Evolutionary conservation across 1,140 invertebrate genomes (phyloP).

Genomic region (Drosophila melanogaster): Release_6_plus_ISO1_MT NT_033777.3:26489001-26489500

Average conservation of each 20-base stretch:
- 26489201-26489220: slow-evolving; percentile 16
- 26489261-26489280: slow-evolving; percentile 66
- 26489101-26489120: not conserved
- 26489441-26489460: slow-evolving; percentile 81
- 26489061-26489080: not conserved
- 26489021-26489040: too few relatives aligned
- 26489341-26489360: slow-evolving; percentile 4
- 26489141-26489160: slow-evolving; percentile 38
- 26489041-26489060: not conserved
- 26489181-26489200: slow-evolving; percentile 16
- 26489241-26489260: slow-evolving; percentile 31
- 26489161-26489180: slow-evolving; percentile 12
- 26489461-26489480: slow-evolving; percentile 83
- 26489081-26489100: not conserved
- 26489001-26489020: not conserved
- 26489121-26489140: slow-evolving; percentile 13
- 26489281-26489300: slow-evolving; percentile 75
- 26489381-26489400: slow-evolving; percentile 21
- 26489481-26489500: slow-evolving; percentile 70
- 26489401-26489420: slow-evolving; percentile 34
- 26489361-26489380: slow-evolving; percentile 9
- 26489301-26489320: slow-evolving; percentile 71
- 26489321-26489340: slow-evolving; percentile 58
- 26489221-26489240: slow-evolving; percentile 12
- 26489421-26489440: slow-evolving; percentile 49